Conservation (phyloP, 2,888 invertebrate species). For the Drosophila diplacantha region DNA sequence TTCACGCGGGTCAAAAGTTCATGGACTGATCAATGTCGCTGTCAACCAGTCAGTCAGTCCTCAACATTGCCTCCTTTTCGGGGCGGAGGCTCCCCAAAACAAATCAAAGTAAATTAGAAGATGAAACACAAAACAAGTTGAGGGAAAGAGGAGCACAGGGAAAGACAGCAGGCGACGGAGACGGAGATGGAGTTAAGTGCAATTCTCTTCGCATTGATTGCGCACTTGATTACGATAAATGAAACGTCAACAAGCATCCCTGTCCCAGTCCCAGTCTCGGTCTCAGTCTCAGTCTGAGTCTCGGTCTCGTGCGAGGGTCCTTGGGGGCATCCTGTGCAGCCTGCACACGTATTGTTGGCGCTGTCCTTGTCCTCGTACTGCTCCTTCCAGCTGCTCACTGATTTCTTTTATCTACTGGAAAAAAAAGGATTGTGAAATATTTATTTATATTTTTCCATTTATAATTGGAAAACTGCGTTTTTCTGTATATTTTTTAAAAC, state of each 20-base stretch:
- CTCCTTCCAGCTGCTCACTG: slow-evolving; percentile 33
- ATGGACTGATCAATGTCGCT: slow-evolving; percentile 25
- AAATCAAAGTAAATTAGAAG: slow-evolving; percentile 67
- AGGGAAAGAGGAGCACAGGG: background rate
- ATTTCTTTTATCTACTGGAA: slow-evolving; percentile 61
- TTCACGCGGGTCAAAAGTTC: slow-evolving; percentile 20
- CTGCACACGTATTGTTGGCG: slow-evolving; percentile 38
- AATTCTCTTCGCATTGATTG: slow-evolving; percentile 70
- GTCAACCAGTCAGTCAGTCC: slow-evolving; percentile 13
- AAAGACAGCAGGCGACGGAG: background rate
- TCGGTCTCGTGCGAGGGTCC: slow-evolving; percentile 40
- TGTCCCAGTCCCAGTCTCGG: slow-evolving; percentile 8
- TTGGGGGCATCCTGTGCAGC: slow-evolving; percentile 45
- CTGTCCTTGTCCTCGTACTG: slow-evolving; percentile 40
- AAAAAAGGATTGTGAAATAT: background rate
- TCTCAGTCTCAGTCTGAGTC: background rate
- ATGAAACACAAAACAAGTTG: slow-evolving; percentile 18
- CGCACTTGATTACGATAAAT: slow-evolving; percentile 71
- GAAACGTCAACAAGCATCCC: slow-evolving; percentile 63
- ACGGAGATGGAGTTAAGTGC: slow-evolving; percentile 53
- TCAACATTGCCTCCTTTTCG: slow-evolving; percentile 5
- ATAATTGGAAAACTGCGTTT: background rate
- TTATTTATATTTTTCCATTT: no score
- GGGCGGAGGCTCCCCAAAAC: slow-evolving; percentile 5
- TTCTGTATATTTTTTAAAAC: background rate